Base-by-base conservation (phyloP, 1,140 invertebrate genomes). In the Battus philenor region DNA sequence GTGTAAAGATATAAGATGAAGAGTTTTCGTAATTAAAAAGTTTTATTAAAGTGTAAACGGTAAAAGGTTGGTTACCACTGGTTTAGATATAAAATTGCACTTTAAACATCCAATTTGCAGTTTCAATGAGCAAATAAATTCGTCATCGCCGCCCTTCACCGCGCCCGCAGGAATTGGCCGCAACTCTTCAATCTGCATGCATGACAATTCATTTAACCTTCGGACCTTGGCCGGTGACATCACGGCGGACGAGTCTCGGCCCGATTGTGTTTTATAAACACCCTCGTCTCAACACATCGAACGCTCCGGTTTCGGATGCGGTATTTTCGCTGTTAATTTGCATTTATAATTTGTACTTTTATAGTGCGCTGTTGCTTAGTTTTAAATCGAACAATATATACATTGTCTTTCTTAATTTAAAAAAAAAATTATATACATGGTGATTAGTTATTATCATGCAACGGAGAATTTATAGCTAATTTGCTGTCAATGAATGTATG, bases 121-220 rank as follows among this genome's bases (percentile, higher is more conserved):
- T 20, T 10, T 16, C 32, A 16, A 10, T 9, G 36, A 26, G 20
- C 8, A 26, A 39, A 39, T 39, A 39, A 39, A 39, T 39, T 39
- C 36, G 36, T 39, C 36, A 26, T 18, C 20, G 22, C 15, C 22
- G 38, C 29, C 30, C 38, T 41, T 59, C 49, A 48, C 33, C 34
- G 18, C 32, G 51, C 49, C 41, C 44, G 50, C 36, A 41, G 20
- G 51, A 54, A 62, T 57, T 54, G 44, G 44, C 29, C 33, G 44
- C 33, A 29, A 43, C 29, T 46, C 45, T 38, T 54, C 52, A 58
- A 65, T 68, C 45, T 63, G 59, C 50, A 58, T 59, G 50, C 45
- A 47, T 49, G 62, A 59, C 60, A 66, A 62, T 59, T 56, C 50
- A 67, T 66, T 68, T 71, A 67, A 70, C 70, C 70, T 71, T 70